phyloP scores from a whole-genome alignment of 1,140 invertebrate genomes.

The Galendromus occidentalis region DNA sequence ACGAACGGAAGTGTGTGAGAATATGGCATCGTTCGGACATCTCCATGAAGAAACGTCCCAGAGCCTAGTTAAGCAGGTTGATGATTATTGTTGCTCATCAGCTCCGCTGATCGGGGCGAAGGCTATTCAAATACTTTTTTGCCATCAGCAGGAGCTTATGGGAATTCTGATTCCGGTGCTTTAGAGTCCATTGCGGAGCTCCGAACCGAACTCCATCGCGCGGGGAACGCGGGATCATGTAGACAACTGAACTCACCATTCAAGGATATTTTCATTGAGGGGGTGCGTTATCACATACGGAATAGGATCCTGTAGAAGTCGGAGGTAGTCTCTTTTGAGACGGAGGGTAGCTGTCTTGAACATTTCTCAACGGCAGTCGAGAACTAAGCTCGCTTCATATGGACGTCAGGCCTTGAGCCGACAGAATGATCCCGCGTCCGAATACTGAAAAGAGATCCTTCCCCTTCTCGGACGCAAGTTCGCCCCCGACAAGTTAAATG shows the following conservation, averaged over 20 bases:
- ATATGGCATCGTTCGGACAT: neutral
- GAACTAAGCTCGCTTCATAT: too few species aligned
- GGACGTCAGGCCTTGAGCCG: too few species aligned
- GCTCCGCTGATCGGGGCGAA: neutral
- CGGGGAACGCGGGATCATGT: too few species aligned
- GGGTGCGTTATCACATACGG: slow-evolving; percentile 88
- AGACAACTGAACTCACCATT: slow-evolving; percentile 69
- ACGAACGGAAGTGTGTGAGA: neutral
- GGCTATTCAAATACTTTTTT: neutral
- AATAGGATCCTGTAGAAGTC: slow-evolving; percentile 82
- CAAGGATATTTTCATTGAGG: slow-evolving; percentile 75
- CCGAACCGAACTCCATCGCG: neutral
- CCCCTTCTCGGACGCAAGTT: too few species aligned
- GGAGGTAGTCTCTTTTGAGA: slow-evolving; percentile 81
- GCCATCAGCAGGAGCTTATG: too few species aligned
- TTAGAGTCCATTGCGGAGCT: neutral
- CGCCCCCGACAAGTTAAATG: too few species aligned
- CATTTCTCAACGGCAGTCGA: neutral
- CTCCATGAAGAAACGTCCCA: neutral
- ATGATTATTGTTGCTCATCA: neutral
- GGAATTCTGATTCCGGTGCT: too few species aligned
- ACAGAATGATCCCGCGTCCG: too few species aligned
- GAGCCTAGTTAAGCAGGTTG: neutral
- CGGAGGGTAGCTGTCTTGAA: slow-evolving; percentile 47
- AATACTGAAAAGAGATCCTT: too few species aligned